phyloP scores from a whole-genome alignment of 1,140 invertebrate genomes.

The Adelges cooleyi region DNA sequence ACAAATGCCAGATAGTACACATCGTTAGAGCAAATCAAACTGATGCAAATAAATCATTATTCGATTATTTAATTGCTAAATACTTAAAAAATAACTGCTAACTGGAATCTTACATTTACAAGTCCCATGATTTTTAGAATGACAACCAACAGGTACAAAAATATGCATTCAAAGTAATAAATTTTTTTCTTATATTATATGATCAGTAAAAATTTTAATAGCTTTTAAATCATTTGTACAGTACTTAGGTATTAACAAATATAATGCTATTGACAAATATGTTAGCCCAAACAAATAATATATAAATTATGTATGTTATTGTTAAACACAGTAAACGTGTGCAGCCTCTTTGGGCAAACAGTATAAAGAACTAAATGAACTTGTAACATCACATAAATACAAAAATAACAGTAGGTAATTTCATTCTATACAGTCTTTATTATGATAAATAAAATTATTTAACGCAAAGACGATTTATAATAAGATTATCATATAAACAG shows the following conservation, averaged over 20 bases:
- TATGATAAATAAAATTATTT: slow-evolving; percentile 27
- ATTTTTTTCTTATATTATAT: slow-evolving; percentile 10
- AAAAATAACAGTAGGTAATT: slow-evolving; percentile 24
- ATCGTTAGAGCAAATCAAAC: too few species aligned
- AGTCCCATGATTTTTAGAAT: too few species aligned
- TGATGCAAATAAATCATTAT: not conserved
- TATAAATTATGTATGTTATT: slow-evolving; percentile 18
- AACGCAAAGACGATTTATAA: slow-evolving; percentile 24
- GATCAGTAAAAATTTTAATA: slow-evolving; percentile 21
- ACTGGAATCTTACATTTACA: not conserved
- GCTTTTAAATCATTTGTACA: slow-evolving; percentile 6
- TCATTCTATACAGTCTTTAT: slow-evolving; percentile 28
- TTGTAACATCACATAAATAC: slow-evolving; percentile 24
- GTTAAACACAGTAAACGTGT: not conserved
- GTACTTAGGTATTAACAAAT: not conserved
- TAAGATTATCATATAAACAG: slow-evolving; percentile 20
- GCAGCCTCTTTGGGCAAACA: not conserved
- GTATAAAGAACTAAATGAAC: slow-evolving; percentile 14
- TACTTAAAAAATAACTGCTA: not conserved
- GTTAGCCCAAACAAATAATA: slow-evolving; percentile 13
- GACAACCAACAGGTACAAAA: too few species aligned
- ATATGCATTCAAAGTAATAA: too few species aligned
- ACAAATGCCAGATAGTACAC: too few species aligned
- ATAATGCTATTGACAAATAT: not conserved
- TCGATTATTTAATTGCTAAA: not conserved